A percentile compares a stretch with the other conserved stretches of the same genome.
phyloP scores from a whole-genome alignment of 1,140 invertebrate genomes.

The Anagrus nilaparvatae region DNA sequence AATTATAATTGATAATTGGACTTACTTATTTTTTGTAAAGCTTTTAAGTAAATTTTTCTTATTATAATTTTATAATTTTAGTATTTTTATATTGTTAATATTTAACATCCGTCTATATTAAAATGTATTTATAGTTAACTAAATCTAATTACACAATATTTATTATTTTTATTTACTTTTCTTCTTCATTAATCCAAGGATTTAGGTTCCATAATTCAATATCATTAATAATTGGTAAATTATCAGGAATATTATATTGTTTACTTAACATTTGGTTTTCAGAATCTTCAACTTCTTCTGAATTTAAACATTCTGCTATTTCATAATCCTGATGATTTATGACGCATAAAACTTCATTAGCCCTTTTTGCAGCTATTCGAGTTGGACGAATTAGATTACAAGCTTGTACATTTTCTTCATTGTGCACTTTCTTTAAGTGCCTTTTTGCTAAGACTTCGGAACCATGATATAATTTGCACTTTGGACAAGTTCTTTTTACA shows the following conservation, averaged over 20 bases:
- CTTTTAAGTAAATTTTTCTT: too few relatives aligned
- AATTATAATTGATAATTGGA: too few relatives aligned
- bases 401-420: not conserved
- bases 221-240: constrained; percentile 1
- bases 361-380: not conserved
- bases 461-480: constrained; percentile 1
- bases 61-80: too few relatives aligned
- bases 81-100: too few relatives aligned
- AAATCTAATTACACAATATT: too few relatives aligned
- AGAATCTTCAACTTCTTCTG: not conserved
- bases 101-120: too few relatives aligned
- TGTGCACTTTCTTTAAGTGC: not conserved
- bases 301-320: not conserved
- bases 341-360: not conserved
- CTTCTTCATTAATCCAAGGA: too few relatives aligned
- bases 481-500: not conserved
- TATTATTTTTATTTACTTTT: too few relatives aligned
- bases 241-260: not conserved
- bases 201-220: not conserved
- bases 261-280: not conserved
- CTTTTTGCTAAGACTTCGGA: not conserved
- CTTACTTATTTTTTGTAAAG: too few relatives aligned
- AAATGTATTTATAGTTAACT: too few relatives aligned
- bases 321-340: not conserved
- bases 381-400: not conserved